Evolutionary conservation across 2,888 invertebrate species (phyloP).

Genomic region (Leucoptera coffeella): DNA sequence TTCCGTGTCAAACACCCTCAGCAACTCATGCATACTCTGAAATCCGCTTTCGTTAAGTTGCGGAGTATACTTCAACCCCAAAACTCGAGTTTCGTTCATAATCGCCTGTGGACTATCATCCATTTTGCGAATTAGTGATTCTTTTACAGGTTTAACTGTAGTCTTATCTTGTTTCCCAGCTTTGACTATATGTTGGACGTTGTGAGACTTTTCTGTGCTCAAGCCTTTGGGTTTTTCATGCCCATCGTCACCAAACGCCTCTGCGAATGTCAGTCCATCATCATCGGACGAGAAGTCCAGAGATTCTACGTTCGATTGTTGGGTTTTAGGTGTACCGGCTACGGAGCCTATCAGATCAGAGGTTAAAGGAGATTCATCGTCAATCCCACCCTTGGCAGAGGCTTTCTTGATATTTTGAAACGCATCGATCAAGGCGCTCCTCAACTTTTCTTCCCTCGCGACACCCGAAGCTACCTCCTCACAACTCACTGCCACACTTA

Average conservation of each 20-base stretch:
- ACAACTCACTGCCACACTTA: constrained; percentile 21
- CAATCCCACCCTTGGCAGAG: constrained; percentile 28
- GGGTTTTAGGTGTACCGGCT: constrained; percentile 11
- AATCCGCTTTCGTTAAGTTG: neutral
- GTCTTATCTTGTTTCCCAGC: constrained; percentile 22
- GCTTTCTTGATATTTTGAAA: constrained; percentile 41
- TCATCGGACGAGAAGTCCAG: constrained; percentile 35
- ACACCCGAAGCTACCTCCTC: constrained; percentile 18
- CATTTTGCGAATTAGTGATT: constrained; percentile 19
- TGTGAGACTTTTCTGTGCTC: constrained; percentile 35
- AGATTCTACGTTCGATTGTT: constrained; percentile 17
- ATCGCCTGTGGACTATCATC: constrained; percentile 24
- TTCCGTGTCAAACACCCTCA: constrained; percentile 52
- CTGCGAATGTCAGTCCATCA: constrained; percentile 33
- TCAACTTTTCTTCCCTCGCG: constrained; percentile 32
- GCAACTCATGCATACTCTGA: constrained; percentile 40
- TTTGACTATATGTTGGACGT: constrained; percentile 41
- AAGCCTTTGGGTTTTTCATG: constrained; percentile 16
- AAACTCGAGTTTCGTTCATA: constrained; percentile 27
- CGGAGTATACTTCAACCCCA: constrained; percentile 7
- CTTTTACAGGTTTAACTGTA: constrained; percentile 19
- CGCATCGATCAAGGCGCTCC: constrained; percentile 38
- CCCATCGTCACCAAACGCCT: constrained; percentile 17
- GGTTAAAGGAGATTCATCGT: constrained; percentile 20
- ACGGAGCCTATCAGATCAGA: constrained; percentile 31